Base-by-base conservation (phyloP, 2,113 vertebrate genomes). In the Corythornis vintsioides region DNA sequence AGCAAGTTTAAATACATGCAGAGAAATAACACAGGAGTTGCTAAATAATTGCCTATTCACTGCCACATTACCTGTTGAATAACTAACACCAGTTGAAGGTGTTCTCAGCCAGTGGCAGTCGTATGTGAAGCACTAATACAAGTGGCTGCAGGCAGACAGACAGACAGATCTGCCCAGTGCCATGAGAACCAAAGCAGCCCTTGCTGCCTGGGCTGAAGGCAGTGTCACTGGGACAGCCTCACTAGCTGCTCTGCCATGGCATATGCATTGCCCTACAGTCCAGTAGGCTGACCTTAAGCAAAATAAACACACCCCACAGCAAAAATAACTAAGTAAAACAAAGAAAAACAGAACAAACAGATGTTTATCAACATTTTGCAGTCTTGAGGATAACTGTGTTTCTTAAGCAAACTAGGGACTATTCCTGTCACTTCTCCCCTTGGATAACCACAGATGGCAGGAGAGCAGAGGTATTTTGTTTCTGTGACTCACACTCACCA, bases 301-400 rank as follows among this genome's bases (percentile, higher is more conserved):
- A 95, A 91, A 60, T 56, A 86, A 88, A 77, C n/a, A 77, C 8
- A 48, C 65, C 63, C 25, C 48, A 48, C 38, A 64, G 72, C 72
- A 91, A 95, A 95, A 91, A 86, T 45, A 91, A 67, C 47, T 15
- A 75, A 76, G 21, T 73, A 74, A 90, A 90, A 1, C n/a, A 76
- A 76, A 95, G 25, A 35, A 79, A 82, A 89, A 31, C 28, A 59
- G 72, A 95, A 25, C 40, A 81, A 89, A 33, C 28, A 45, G 0
- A 16, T 33, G 9, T 26, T 91, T 29, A 83, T 33, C 75, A 87
- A 91, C 8, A 26, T 79, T 94, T 55, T 15, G 5, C 38, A 20
- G 16, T 64, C 83, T 60, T 52, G 33, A 76, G 35, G 52, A 72
- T 52, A 76, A 89, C 73, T 0, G 2, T 76, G 89, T 76, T 13